Evolutionary conservation across 1,140 invertebrate genomes (phyloP).

Genomic region (Macrobrachium rosenbergii): DNA sequence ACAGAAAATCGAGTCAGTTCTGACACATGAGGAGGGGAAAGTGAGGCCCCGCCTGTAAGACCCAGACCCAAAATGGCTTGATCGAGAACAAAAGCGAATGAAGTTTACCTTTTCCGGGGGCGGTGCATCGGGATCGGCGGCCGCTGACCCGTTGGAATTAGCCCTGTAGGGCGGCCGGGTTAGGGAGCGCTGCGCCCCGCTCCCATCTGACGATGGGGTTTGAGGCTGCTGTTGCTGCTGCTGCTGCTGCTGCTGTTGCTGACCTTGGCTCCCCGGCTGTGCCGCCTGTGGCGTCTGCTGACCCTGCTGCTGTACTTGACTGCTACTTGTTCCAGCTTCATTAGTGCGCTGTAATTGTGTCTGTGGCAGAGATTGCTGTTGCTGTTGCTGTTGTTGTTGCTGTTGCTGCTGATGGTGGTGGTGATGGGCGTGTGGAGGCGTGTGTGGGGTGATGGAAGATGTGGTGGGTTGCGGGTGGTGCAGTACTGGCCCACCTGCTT

Average conservation of each 20-base stretch:
- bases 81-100: background rate
- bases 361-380: background rate
- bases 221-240: conserved; percentile 2
- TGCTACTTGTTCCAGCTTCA: background rate
- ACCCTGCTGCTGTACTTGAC: conserved; percentile 8
- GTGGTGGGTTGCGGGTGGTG: conserved; percentile 2
- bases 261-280: background rate
- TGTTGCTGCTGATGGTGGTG: conserved; percentile 25
- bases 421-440: conserved; percentile 33
- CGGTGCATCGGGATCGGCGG: conserved; percentile 33
- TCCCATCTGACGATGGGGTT: background rate
- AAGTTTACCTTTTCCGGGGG: conserved; percentile 44
- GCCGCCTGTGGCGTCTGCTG: conserved; percentile 10
- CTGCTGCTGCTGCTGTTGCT: background rate
- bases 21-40: background rate
- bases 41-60: too few relatives aligned
- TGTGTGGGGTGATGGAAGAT: conserved; percentile 31
- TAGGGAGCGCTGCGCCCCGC: conserved; percentile 26
- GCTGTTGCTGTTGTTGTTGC: background rate
- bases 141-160: conserved; percentile 20
- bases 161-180: conserved; percentile 43
- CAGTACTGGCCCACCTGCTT: conserved; percentile 22
- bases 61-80: too few relatives aligned
- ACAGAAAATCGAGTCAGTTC: background rate
- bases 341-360: conserved; percentile 7